A percentile compares a stretch with the other conserved stretches of the same genome.
Conservation (phyloP, 2,888 invertebrate species). For the Polyommatus iphigenia region DNA sequence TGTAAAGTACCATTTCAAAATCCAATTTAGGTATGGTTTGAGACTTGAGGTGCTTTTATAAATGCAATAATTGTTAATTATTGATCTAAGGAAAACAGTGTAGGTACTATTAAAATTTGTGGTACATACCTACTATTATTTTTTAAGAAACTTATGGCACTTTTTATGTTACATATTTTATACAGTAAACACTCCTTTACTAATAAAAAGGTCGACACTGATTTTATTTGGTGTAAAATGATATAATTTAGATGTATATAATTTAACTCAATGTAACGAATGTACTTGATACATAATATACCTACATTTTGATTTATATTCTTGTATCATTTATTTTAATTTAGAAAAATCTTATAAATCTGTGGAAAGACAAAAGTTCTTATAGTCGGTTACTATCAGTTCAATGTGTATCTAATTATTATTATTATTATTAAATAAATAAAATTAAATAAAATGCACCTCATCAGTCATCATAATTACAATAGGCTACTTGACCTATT, state of each 20-base stretch:
- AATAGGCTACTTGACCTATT: no score
- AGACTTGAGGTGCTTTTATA: neutral
- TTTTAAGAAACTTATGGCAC: no score
- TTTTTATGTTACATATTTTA: neutral
- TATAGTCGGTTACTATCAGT: no score
- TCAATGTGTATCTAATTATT: no score
- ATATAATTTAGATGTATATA: neutral
- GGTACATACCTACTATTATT: no score
- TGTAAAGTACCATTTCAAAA: neutral
- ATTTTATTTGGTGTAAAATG: neutral
- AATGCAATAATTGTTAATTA: no score
- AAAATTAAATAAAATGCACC: no score
- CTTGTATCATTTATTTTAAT: neutral
- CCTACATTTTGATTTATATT: constrained; percentile 2
- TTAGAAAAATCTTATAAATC: neutral
- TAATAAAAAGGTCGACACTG: neutral
- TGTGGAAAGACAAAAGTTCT: no score
- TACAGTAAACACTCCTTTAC: neutral
- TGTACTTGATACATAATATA: constrained; percentile 7
- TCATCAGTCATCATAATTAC: no score
- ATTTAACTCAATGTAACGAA: neutral
- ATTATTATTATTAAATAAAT: no score
- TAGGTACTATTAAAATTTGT: no score
- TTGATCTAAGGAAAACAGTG: neutral
- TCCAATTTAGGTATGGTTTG: neutral